phyloP scores from a whole-genome alignment of 2,113 vertebrate species.

The Pantherophis guttatus region DNA sequence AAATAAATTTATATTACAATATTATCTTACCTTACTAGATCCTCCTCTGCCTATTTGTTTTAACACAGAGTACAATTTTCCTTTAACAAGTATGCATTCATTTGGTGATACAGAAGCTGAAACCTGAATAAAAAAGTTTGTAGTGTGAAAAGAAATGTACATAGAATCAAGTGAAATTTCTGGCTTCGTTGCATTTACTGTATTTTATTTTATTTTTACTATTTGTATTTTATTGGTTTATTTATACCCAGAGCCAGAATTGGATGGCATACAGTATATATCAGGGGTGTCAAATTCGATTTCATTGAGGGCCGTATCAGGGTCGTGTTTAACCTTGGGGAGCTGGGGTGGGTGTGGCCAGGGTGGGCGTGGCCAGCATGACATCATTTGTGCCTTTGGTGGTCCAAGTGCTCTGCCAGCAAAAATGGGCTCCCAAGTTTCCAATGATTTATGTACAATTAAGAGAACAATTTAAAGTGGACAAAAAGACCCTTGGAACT shows the following conservation, averaged over 20 bases:
- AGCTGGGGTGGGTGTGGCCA: too few relatives aligned
- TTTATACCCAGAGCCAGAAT: not conserved
- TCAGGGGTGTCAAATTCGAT: too few relatives aligned
- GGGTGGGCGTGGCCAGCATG: too few relatives aligned
- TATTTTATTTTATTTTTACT: not conserved
- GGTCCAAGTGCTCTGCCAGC: too few relatives aligned
- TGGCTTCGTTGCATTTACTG: not conserved
- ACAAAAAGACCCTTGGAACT: not conserved
- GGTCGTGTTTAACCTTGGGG: too few relatives aligned
- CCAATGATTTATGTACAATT: not conserved
- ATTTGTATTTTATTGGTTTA: not conserved
- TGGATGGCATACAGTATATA: not conserved
- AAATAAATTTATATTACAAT: not conserved
- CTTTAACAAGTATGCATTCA: constrained; percentile 86
- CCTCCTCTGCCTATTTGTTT: constrained; percentile 95
- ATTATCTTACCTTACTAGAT: constrained; percentile 86
- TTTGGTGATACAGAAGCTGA: constrained; percentile 71
- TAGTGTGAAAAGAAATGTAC: accelerated
- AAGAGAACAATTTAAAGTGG: not conserved
- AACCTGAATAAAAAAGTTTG: constrained; percentile 64
- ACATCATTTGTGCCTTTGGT: too few relatives aligned
- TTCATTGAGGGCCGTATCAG: too few relatives aligned
- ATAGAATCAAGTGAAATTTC: not conserved
- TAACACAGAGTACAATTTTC: constrained; percentile 85
- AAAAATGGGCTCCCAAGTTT: not conserved